Evolutionary conservation across 2,113 vertebrate species (phyloP).

Genomic region (Gasterosteus aculeatus): DNA sequence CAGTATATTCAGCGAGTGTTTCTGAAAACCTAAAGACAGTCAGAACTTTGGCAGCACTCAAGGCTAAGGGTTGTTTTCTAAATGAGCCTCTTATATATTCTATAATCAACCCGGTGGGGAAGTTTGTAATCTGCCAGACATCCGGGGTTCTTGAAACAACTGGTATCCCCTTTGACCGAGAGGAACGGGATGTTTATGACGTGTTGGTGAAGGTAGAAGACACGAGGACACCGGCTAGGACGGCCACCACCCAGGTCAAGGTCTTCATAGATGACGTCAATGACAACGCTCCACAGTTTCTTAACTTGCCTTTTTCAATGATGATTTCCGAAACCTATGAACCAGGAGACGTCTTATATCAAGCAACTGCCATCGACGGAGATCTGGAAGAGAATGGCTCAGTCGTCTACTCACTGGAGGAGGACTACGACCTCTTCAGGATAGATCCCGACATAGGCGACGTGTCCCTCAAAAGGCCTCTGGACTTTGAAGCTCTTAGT

Average conservation of each 20-base stretch:
- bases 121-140: constrained; percentile 84
- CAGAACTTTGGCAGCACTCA: constrained; percentile 83
- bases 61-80: constrained; percentile 83
- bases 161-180: constrained; percentile 88
- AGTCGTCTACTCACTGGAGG: constrained; percentile 86
- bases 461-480: constrained; percentile 89
- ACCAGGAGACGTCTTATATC: constrained; percentile 93
- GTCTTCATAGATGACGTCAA: constrained; percentile 91
- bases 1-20: constrained; percentile 79
- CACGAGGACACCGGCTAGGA: constrained; percentile 82
- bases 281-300: constrained; percentile 89
- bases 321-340: constrained; percentile 88
- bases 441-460: constrained; percentile 93
- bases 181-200: constrained; percentile 83
- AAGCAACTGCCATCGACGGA: constrained; percentile 87
- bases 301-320: constrained; percentile 89
- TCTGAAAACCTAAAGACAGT: constrained; percentile 83
- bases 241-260: constrained; percentile 85
- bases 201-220: constrained; percentile 90
- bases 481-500: constrained; percentile 92
- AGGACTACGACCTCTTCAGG: constrained; percentile 90
- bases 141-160: constrained; percentile 91
- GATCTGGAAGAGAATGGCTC: constrained; percentile 88
- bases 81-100: constrained; percentile 91
- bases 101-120: constrained; percentile 85